These are phyloP conservation scores for Phymatocera aterrima DNA, from an alignment of 2,888 invertebrate species.

Conservation along the genomic window DNA sequence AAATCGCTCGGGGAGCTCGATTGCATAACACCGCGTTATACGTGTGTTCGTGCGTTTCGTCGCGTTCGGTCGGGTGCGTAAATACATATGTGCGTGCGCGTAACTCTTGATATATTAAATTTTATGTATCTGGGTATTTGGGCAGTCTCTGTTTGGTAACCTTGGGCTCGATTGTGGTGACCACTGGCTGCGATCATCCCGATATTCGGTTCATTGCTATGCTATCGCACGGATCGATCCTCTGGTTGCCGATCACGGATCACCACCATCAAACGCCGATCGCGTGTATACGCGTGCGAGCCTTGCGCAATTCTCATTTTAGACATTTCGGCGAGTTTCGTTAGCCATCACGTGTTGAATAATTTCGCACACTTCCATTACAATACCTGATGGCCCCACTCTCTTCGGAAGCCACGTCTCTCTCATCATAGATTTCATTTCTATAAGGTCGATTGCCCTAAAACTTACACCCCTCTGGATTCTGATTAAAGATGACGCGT, in stretches of 20 bases:
- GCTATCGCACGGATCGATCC: conserved; percentile 15
- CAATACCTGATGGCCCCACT: too few species aligned
- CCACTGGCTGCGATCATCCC: conserved; percentile 41
- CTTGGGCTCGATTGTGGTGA: conserved; percentile 65
- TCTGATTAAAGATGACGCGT: too few species aligned
- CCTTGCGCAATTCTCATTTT: conserved; percentile 19
- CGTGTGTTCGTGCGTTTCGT: not conserved
- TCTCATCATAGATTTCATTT: too few species aligned
- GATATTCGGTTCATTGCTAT: conserved; percentile 44
- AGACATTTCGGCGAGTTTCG: not conserved
- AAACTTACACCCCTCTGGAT: too few species aligned
- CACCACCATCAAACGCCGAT: not conserved
- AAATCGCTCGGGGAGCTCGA: not conserved
- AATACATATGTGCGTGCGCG: not conserved
- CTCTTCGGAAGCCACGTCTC: too few species aligned
- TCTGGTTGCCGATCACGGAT: conserved; percentile 5
- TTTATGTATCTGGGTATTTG: conserved; percentile 70
- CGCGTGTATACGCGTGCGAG: not conserved
- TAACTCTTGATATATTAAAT: conserved; percentile 57
- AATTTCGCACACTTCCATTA: not conserved
- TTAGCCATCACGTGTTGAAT: not conserved
- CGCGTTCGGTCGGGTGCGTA: conserved; percentile 4
- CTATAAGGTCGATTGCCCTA: too few species aligned
- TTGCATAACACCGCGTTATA: not conserved
- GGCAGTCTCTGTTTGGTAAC: conserved; percentile 66